A percentile compares a stretch with the other conserved stretches of the same genome.
Conservation (phyloP, 2,113 vertebrate genomes). For the Crotophaga sulcirostris region DNA sequence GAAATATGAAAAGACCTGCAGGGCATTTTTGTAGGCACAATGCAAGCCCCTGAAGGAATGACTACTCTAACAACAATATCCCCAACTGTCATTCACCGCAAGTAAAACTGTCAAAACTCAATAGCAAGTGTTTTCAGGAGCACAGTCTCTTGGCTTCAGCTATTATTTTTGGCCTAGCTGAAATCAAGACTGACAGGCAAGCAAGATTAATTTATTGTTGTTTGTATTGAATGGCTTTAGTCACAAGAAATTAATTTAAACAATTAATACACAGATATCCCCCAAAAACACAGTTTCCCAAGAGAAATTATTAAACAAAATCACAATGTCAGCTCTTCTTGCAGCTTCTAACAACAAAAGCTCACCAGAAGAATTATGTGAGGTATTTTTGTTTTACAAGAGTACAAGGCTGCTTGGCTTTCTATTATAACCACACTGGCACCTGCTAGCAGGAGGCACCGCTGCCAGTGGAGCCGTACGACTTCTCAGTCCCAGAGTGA, state of each 20-base stretch:
- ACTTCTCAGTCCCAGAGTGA: background rate
- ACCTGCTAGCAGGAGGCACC: background rate
- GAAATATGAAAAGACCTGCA: constrained; percentile 18
- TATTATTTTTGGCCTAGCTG: background rate
- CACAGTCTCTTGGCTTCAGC: background rate
- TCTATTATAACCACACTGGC: accelerated
- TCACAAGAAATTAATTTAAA: background rate
- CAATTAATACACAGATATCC: background rate
- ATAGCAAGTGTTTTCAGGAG: background rate
- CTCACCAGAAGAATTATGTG: background rate
- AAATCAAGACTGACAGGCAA: constrained; percentile 30
- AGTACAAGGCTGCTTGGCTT: background rate
- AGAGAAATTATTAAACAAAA: background rate
- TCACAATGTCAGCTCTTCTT: background rate
- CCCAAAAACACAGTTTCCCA: background rate
- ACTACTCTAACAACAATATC: constrained; percentile 55
- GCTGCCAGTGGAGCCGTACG: background rate
- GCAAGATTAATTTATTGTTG: constrained; percentile 1
- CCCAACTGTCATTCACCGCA: background rate
- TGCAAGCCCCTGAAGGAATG: constrained; percentile 48
- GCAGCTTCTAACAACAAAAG: background rate
- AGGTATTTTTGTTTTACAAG: background rate
- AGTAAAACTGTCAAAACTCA: constrained; percentile 53
- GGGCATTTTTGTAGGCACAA: constrained; percentile 45
- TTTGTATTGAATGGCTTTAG: background rate